Conservation (phyloP, 2,797 vertebrate genomes). For the Calcarius lapponicus region DNA sequence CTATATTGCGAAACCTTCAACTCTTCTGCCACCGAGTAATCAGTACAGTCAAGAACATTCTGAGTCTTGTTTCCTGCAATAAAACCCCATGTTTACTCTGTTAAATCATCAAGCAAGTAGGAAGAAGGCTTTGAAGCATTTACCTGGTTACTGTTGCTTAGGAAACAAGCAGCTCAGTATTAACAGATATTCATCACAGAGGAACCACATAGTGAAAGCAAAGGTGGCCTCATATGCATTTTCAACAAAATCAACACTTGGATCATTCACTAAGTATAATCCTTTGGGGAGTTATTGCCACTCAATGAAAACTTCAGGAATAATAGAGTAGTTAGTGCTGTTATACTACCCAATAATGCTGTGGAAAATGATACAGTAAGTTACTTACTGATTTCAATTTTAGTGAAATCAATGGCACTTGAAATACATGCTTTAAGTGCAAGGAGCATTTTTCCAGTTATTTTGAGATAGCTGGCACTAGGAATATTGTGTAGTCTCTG, state of each 20-base stretch:
- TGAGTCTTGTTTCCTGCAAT: background rate
- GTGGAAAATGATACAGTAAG: background rate
- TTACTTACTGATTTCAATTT: background rate
- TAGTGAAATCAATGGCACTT: background rate
- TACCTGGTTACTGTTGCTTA: constrained; percentile 49
- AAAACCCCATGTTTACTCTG: background rate
- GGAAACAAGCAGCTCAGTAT: constrained; percentile 22
- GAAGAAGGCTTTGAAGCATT: constrained; percentile 1
- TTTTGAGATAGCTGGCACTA: background rate
- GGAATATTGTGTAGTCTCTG: background rate
- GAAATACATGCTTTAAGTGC: background rate
- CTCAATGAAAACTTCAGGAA: background rate
- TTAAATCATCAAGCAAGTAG: background rate
- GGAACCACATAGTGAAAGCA: background rate
- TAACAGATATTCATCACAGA: background rate
- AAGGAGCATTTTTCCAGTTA: background rate
- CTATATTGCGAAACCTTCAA: background rate
- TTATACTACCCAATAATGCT: background rate
- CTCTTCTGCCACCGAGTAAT: background rate
- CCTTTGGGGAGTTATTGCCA: background rate
- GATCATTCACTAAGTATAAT: background rate
- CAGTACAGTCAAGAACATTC: background rate
- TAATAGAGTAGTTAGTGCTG: background rate
- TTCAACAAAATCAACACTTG: background rate
- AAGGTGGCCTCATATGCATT: background rate